A percentile compares a stretch with the other conserved stretches of the same genome.
These are phyloP conservation scores for Gonatopus flavifemur DNA, from an alignment of 1,140 invertebrate genomes.

Conservation along the genomic window DNA sequence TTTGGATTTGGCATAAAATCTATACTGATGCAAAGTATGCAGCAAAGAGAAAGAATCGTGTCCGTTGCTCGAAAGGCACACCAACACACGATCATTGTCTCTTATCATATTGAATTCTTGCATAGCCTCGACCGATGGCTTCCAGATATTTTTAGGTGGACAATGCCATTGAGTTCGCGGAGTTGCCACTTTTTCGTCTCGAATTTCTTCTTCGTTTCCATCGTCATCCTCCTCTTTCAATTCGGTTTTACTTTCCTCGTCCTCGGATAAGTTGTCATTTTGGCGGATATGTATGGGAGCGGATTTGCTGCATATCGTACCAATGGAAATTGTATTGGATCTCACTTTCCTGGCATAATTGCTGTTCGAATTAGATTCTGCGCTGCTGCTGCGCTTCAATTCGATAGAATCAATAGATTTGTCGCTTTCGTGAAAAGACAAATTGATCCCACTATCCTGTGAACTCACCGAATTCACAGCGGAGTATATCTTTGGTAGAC, in stretches of 20 bases:
- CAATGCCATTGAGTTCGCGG: conserved; percentile 66
- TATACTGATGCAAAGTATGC: conserved; percentile 83
- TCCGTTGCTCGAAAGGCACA: conserved; percentile 79
- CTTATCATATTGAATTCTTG: conserved; percentile 84
- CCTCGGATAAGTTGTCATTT: conserved; percentile 49
- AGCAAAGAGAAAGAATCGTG: conserved; percentile 80
- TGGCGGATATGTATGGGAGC: conserved; percentile 27
- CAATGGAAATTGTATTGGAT: conserved; percentile 5
- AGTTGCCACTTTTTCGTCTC: conserved; percentile 3
- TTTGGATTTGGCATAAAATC: conserved; percentile 73
- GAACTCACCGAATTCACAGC: conserved; percentile 69
- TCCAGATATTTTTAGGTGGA: conserved; percentile 80
- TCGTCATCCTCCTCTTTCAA: conserved; percentile 32
- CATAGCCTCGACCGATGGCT: conserved; percentile 77
- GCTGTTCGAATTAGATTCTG: conserved; percentile 45
- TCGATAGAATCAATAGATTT: conserved; percentile 45
- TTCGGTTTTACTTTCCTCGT: conserved; percentile 40
- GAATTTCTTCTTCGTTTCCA: conserved; percentile 8
- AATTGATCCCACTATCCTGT: conserved; percentile 76
- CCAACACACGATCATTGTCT: conserved; percentile 78
- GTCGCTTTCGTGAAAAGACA: conserved; percentile 72
- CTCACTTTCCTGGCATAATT: conserved; percentile 31
- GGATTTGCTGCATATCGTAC: conserved; percentile 10
- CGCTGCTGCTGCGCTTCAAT: conserved; percentile 49
- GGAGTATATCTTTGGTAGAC: conserved; percentile 63